Evolutionary conservation across 2,888 invertebrate species (phyloP).

Genomic region (Sesia bembeciformis): DNA sequence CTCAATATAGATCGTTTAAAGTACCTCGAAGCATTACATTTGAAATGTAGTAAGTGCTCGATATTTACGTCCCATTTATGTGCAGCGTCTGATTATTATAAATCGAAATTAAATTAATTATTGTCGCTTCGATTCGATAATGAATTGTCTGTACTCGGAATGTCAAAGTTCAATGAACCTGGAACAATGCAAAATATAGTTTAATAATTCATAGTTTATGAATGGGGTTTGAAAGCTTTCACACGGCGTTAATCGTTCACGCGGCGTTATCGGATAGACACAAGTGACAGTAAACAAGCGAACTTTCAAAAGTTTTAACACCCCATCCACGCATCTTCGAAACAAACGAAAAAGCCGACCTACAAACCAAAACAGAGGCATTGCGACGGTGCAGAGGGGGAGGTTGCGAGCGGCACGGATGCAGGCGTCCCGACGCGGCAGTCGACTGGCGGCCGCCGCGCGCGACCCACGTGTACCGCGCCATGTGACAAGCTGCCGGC

Average conservation of each 20-base stretch:
- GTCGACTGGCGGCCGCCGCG: constrained; percentile 32
- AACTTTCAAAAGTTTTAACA: neutral
- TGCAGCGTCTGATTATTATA: too few species aligned
- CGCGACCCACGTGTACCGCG: constrained; percentile 41
- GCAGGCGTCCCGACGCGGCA: constrained; percentile 26
- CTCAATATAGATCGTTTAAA: constrained; percentile 13
- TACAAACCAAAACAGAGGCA: constrained; percentile 19
- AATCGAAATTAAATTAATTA: too few species aligned
- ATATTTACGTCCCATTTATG: neutral
- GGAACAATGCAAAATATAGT: too few species aligned
- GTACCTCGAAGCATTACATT: neutral
- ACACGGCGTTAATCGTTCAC: too few species aligned
- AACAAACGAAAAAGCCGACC: neutral
- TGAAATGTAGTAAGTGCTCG: neutral
- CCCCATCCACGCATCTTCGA: neutral
- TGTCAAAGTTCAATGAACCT: neutral
- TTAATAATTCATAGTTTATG: too few species aligned
- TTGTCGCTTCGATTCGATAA: too few species aligned
- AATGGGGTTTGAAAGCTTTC: too few species aligned
- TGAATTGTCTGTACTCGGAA: neutral
- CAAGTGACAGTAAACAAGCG: neutral
- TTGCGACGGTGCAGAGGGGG: constrained; percentile 30
- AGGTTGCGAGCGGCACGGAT: neutral
- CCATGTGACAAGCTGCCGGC: constrained; percentile 44
- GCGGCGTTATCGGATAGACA: neutral